phyloP scores from a whole-genome alignment of 2,797 vertebrate genomes.

The Zalophus californianus region DNA sequence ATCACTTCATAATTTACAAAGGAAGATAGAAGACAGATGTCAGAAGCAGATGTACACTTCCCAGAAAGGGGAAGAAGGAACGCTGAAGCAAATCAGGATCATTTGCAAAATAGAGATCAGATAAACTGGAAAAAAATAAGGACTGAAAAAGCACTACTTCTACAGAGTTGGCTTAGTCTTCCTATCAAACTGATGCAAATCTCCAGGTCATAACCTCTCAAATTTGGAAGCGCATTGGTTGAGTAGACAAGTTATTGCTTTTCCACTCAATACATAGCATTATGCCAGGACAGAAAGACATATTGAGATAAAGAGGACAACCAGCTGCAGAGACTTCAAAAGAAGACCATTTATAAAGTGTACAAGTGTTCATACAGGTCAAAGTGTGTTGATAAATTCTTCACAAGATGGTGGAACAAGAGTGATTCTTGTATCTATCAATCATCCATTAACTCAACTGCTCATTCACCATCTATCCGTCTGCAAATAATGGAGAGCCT shows the following conservation, averaged over 20 bases:
- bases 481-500: neutral
- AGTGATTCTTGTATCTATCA: neutral
- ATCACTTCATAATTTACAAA: constrained; percentile 81
- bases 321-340: neutral
- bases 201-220: neutral
- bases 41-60: constrained; percentile 84
- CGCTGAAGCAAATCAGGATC: constrained; percentile 79
- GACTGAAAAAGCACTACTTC: neutral
- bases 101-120: constrained; percentile 81
- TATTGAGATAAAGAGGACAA: neutral
- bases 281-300: neutral
- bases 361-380: neutral
- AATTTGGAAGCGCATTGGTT: neutral
- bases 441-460: neutral
- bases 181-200: neutral
- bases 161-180: neutral
- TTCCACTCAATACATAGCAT: neutral
- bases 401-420: neutral
- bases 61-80: constrained; percentile 79
- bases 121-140: constrained; percentile 72
- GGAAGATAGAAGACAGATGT: constrained; percentile 83
- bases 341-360: neutral
- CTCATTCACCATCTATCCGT: neutral
- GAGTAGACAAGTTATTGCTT: neutral
- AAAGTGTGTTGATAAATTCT: neutral